Evolutionary conservation across 92 coral and sea anemone species (phyloP), one percentile per base, ranked within the genome.

Genomic region (Plumapathes pennacea): DNA sequence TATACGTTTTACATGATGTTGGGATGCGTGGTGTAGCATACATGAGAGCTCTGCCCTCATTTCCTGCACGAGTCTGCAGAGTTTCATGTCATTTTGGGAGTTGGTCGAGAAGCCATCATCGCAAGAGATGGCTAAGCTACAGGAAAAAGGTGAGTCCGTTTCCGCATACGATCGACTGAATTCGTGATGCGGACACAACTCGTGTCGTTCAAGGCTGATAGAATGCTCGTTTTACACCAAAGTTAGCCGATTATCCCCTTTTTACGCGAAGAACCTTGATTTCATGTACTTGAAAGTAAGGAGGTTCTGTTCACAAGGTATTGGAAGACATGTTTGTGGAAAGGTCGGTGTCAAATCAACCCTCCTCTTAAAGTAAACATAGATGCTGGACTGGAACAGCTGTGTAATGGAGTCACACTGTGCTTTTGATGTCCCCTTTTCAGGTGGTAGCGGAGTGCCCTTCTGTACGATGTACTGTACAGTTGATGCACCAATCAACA

Each of bases 101-200:
- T 22, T 85, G 33, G 91, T 79, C 14, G 82, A 85, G 27, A 68
- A 71, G 46, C 91, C 91, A 9, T 54, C 83, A 29, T 54, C 78
- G 26, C 86, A 80, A n/a, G 91, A 78, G 66, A 85, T 85, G 91
- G 86, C 91, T 5, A 85, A 79, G 73, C 34, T 74, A 46, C 86
- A 80, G 28, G 91, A 82, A 19, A 67, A 28, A 66, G 71, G 83
- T 39, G 23, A 14, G 71, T 7, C 3, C 6, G 17, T 11, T 6
- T 45, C 38, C 46, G 5, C 7, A 13, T 18, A 10, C 42, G 40
- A 9, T 20, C 41, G n/a, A n/a, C n/a, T n/a, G n/a, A n/a, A n/a
- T n/a, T n/a, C n/a, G n/a, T n/a, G n/a, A n/a, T n/a, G n/a, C n/a
- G n/a, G n/a, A n/a, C n/a, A n/a, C n/a, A n/a, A n/a, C n/a, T n/a